Evolutionary conservation across 2,797 vertebrate species (phyloP).

Genomic region (Gymnopithys bicolor): DNA sequence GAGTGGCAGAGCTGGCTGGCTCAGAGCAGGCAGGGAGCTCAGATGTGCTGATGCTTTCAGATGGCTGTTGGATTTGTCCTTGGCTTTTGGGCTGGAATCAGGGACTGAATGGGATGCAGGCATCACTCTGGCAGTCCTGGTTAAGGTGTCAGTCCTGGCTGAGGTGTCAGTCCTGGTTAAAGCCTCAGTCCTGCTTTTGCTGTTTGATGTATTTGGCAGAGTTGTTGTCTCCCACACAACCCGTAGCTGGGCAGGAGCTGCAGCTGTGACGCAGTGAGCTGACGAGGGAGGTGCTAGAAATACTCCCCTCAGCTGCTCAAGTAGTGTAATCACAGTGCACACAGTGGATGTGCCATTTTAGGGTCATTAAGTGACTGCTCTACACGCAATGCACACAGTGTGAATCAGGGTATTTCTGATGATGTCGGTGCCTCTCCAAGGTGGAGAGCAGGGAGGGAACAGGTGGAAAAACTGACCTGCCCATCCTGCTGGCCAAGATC

Average conservation of each 20-base stretch:
- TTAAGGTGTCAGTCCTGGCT: neutral
- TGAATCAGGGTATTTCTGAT: fast-evolving
- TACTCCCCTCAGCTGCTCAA: neutral
- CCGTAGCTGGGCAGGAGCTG: neutral
- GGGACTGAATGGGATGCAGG: neutral
- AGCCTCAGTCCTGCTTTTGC: neutral
- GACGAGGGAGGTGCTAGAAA: neutral
- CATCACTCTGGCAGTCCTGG: neutral
- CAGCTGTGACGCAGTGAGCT: neutral
- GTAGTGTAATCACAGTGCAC: neutral
- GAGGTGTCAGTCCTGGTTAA: neutral
- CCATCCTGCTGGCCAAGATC: fast-evolving
- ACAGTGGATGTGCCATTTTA: neutral
- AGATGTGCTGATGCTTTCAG: neutral
- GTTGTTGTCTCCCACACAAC: neutral
- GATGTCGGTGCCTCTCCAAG: fast-evolving
- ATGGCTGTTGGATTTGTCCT: neutral
- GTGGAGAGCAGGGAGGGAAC: neutral
- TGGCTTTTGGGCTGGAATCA: neutral
- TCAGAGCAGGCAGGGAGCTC: neutral
- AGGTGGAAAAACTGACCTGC: neutral
- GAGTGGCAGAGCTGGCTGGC: neutral
- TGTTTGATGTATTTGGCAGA: neutral
- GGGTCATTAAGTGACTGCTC: neutral
- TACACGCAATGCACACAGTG: fast-evolving